phyloP scores from a whole-genome alignment of 2,113 vertebrate species.

The Maccullochella peelii region DNA sequence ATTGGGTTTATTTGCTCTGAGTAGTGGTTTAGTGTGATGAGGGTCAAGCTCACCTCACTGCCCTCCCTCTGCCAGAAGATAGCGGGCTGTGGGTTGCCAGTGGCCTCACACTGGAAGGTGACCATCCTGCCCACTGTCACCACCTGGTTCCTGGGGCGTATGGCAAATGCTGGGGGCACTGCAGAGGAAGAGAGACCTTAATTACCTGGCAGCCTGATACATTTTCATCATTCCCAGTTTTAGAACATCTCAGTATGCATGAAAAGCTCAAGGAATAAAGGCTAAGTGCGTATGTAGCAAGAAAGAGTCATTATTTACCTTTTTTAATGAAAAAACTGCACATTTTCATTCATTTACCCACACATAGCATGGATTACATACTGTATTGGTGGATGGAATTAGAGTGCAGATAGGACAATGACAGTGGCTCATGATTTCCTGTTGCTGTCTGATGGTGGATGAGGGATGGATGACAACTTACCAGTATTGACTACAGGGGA shows the following conservation, averaged over 20 bases:
- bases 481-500: conserved; percentile 93
- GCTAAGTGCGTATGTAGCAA: conserved; percentile 1
- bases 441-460: conserved; percentile 87
- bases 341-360: conserved; percentile 46
- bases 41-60: conserved; percentile 88
- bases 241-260: conserved; percentile 21
- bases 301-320: conserved; percentile 34
- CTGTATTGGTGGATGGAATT: conserved; percentile 89
- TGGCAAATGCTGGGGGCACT: conserved; percentile 94
- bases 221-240: conserved; percentile 28
- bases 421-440: conserved; percentile 84
- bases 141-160: conserved; percentile 93
- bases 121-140: conserved; percentile 91
- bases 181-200: conserved; percentile 53
- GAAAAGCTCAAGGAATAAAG: conserved; percentile 3
- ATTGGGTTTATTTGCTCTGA: conserved; percentile 29
- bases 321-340: neutral
- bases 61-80: conserved; percentile 97
- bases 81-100: conserved; percentile 94
- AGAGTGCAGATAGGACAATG: conserved; percentile 88
- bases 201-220: conserved; percentile 53
- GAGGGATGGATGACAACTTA: conserved; percentile 95
- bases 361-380: conserved; percentile 84
- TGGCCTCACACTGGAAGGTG: conserved; percentile 95
- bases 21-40: conserved; percentile 46